Evolutionary conservation across 1,140 invertebrate species (phyloP).

Genomic region (Littorina saxatilis): DNA sequence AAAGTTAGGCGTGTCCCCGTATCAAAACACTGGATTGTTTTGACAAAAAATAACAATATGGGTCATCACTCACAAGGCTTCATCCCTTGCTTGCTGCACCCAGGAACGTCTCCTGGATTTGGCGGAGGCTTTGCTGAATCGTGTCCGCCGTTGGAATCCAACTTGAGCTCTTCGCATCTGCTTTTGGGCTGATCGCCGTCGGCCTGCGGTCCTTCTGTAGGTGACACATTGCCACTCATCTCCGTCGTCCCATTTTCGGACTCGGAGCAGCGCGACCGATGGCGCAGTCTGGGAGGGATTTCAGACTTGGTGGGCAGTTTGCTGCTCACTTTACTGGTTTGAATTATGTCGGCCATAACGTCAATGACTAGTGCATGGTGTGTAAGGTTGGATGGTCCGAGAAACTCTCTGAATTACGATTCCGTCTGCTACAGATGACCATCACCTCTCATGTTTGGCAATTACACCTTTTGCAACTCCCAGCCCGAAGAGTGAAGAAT

Average conservation of each 20-base stretch:
- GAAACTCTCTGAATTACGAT: not conserved
- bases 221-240: not conserved
- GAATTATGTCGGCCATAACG: not conserved
- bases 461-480: not conserved
- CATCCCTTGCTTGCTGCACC: not conserved
- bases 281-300: constrained; percentile 37
- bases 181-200: not conserved
- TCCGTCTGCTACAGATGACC: constrained; percentile 1
- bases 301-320: constrained; percentile 33
- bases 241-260: constrained; percentile 34
- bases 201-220: not conserved
- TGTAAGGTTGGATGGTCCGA: not conserved
- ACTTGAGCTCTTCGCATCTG: not conserved
- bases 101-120: not conserved
- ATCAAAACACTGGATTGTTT: no score
- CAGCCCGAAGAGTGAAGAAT: not conserved
- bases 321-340: not conserved
- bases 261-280: constrained; percentile 40
- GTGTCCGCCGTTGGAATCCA: not conserved
- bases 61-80: constrained; percentile 4
- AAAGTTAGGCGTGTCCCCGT: no score
- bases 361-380: not conserved
- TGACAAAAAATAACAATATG: no score
- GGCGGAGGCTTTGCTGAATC: not conserved
- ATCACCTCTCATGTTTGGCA: not conserved